These are phyloP conservation scores for Dryococelus australis DNA, from an alignment of 2,888 invertebrate genomes.

Conservation along the genomic window DNA sequence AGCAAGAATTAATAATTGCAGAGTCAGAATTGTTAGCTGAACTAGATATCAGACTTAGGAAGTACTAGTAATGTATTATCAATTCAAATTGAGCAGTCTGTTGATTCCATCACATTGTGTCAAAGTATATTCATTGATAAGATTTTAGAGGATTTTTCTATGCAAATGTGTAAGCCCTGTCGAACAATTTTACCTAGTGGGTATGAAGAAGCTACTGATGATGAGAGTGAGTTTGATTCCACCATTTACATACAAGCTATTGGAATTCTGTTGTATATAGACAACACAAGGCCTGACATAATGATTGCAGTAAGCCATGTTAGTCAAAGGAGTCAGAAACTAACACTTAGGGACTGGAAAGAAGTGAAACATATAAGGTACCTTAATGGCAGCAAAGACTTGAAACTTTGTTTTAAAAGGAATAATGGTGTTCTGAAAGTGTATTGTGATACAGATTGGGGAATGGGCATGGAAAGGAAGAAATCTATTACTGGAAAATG, in stretches of 20 bases:
- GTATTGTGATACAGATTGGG: neutral
- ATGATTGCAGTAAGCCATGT: neutral
- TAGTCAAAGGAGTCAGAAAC: neutral
- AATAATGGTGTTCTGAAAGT: neutral
- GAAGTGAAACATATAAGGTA: neutral
- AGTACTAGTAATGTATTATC: neutral
- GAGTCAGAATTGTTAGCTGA: neutral
- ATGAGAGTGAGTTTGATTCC: neutral
- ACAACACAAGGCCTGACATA: neutral
- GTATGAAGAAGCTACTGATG: neutral
- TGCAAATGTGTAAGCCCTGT: slow-evolving; percentile 2
- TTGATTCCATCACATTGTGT: neutral
- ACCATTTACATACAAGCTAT: neutral
- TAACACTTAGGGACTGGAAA: neutral
- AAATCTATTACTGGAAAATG: neutral
- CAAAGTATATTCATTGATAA: neutral
- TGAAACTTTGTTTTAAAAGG: neutral
- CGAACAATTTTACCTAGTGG: neutral
- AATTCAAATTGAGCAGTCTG: neutral
- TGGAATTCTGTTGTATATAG: neutral
- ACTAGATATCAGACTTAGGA: neutral
- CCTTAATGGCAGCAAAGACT: neutral
- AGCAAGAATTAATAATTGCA: too few species aligned
- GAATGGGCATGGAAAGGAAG: neutral
- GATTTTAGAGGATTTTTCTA: slow-evolving; percentile 4